A percentile compares a stretch with the other conserved stretches of the same genome.
These are phyloP conservation scores for Augochlora pura DNA, from an alignment of 1,140 invertebrate genomes.

Conservation along the genomic window DNA sequence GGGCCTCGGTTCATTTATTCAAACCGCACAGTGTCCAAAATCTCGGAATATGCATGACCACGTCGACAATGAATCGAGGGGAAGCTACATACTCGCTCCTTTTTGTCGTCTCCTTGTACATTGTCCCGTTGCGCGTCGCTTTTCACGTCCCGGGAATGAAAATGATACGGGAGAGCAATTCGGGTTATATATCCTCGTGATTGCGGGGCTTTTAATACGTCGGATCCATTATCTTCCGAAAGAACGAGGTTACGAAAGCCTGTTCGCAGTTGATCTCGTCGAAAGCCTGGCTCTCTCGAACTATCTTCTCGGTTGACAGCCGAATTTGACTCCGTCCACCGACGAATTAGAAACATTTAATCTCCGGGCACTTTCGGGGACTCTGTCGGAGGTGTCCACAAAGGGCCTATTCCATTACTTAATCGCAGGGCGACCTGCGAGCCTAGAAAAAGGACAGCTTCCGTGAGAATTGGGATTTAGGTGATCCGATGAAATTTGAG, in stretches of 20 bases:
- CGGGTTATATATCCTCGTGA: neutral
- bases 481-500: too few species aligned
- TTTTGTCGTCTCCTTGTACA: neutral
- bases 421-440: too few species aligned
- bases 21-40: neutral
- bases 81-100: neutral
- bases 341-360: slow-evolving; percentile 1
- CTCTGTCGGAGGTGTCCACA: neutral
- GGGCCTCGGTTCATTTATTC: slow-evolving; percentile 3
- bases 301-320: slow-evolving; percentile 4
- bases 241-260: slow-evolving; percentile 7
- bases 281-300: neutral
- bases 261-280: slow-evolving; percentile 11
- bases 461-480: too few species aligned
- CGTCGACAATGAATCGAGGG: neutral
- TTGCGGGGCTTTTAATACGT: slow-evolving; percentile 14
- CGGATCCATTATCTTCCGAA: neutral
- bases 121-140: neutral
- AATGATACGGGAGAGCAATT: neutral
- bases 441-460: too few species aligned
- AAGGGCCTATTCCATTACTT: neutral
- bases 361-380: neutral
- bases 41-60: slow-evolving; percentile 18
- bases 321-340: slow-evolving; percentile 10
- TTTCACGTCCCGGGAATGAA: neutral